These are phyloP conservation scores for Phengaris alcon DNA, from an alignment of 2,888 invertebrate genomes.

Conservation along the genomic window DNA sequence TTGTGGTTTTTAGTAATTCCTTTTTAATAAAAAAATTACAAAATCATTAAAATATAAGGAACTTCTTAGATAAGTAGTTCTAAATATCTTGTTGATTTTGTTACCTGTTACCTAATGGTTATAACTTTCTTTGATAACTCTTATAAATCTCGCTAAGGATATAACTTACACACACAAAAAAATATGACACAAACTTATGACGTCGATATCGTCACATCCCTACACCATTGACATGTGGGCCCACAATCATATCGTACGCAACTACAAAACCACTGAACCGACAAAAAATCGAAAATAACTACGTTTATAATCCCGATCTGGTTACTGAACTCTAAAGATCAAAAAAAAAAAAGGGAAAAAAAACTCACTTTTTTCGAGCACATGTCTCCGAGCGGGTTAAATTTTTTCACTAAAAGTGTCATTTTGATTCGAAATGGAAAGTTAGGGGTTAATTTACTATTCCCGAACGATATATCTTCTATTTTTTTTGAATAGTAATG, in stretches of 20 bases:
- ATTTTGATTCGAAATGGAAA: constrained; percentile 73
- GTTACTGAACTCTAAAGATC: constrained; percentile 66
- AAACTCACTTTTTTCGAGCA: constrained; percentile 50
- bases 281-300: constrained; percentile 69
- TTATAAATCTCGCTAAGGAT: no score
- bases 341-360: constrained; percentile 54
- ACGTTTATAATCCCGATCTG: constrained; percentile 70
- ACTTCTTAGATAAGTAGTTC: no score
- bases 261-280: constrained; percentile 70
- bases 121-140: no score
- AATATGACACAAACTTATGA: constrained; percentile 29
- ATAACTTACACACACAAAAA: no score
- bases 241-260: constrained; percentile 71
- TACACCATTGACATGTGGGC: constrained; percentile 64
- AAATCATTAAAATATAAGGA: no score
- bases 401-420: constrained; percentile 60
- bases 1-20: no score
- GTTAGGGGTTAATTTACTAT: constrained; percentile 71
- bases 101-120: no score
- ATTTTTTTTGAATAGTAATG: constrained; percentile 57
- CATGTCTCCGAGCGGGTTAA: constrained; percentile 73
- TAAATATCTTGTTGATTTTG: no score
- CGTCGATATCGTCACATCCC: constrained; percentile 43
- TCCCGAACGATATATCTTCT: constrained; percentile 50
- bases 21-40: no score